phyloP scores from a whole-genome alignment of 2,888 invertebrate species.

The Torymus auratus region DNA sequence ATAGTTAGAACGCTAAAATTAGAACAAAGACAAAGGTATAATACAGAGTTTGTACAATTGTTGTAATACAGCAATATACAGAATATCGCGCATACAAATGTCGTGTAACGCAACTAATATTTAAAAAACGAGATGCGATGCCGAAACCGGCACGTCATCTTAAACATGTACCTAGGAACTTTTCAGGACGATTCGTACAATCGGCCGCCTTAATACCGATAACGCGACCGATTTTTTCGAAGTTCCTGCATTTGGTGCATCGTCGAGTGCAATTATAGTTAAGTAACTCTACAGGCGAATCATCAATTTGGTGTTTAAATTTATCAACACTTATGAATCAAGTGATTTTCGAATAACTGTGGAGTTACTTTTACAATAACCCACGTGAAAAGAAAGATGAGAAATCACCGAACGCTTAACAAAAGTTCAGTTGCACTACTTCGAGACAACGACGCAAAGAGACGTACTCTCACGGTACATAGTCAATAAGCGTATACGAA shows the following conservation, averaged over 20 bases:
- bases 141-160: background rate
- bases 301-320: slow-evolving; percentile 9
- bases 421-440: background rate
- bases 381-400: background rate
- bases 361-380: slow-evolving; percentile 22
- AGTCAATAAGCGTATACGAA: slow-evolving; percentile 18
- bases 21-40: slow-evolving; percentile 64
- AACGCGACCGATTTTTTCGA: slow-evolving; percentile 28
- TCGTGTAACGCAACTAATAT: slow-evolving; percentile 20
- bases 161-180: slow-evolving; percentile 66
- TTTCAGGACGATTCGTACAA: slow-evolving; percentile 59
- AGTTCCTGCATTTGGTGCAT: slow-evolving; percentile 41
- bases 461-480: background rate
- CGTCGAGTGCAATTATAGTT: background rate
- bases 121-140: slow-evolving; percentile 11
- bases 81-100: slow-evolving; percentile 37
- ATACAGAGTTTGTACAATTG: slow-evolving; percentile 70
- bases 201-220: slow-evolving; percentile 21
- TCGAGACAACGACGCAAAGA: background rate
- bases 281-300: slow-evolving; percentile 22
- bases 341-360: background rate
- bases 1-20: slow-evolving; percentile 51
- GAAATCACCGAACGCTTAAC: background rate
- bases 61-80: slow-evolving; percentile 45
- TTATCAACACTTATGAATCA: no score